Base-by-base conservation (phyloP, 1,140 invertebrate genomes). In the Leptoteleia sp. region DNA sequence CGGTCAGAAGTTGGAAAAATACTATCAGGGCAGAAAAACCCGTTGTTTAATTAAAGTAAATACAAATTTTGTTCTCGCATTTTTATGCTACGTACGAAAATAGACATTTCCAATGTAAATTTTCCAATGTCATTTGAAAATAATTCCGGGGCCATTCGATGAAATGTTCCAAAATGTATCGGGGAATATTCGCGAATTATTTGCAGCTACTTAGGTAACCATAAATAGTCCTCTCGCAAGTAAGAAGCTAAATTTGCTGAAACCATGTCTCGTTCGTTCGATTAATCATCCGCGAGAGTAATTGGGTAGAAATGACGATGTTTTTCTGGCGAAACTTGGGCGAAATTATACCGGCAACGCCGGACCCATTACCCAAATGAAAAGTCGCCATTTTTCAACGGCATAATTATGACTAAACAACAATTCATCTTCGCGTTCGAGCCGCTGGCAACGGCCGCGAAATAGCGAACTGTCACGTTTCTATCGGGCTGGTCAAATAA, bases 301-400 rank as follows among this genome's bases (percentile, higher is more conserved):
- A 52, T 52, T 52, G 47, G 11, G 12, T 19, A 52, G 37, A 52
- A 52, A 52, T 52, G n/a, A n/a, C n/a, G 47, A 15, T 52, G 47
- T 37, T 52, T 35, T 52, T 37, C 29, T 0, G 25, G 8, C 3
- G 11, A 11, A 52, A 33, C 1, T 35, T 35, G 47, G 8, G 19
- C 47, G n/a, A 35, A 17, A 25, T 52, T 52, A 22, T 1, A 11
- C 31, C 9, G 3, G 9, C 29, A 3, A 17, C 13, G 27, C 25
- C 35, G 13, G 29, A 11, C 33, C 22, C 37, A 55, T 40, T 40
- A 55, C 7, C 12, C 11, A 55, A 55, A 55, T 55, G 52, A 55
- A 55, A 7, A 15, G 37, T 15, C 12, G 52, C 19, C 9, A 54
- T 55, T 40, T 38, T 40, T 9, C n/a, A 25, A 40, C 11, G 7